Conservation (phyloP, 2,888 invertebrate genomes). For the Temnothorax rugatulus region DNA sequence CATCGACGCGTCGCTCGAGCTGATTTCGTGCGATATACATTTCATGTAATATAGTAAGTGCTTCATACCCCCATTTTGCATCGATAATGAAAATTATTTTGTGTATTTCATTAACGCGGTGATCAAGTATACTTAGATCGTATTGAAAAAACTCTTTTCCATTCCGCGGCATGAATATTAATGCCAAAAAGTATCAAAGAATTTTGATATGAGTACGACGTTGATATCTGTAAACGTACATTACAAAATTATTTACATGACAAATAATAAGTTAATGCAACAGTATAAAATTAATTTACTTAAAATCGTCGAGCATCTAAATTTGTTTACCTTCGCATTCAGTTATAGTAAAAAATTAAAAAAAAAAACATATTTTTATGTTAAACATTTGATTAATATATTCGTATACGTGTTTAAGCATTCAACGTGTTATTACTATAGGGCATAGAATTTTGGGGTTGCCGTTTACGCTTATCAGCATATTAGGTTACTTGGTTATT, state of each 20-base stretch:
- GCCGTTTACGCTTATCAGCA: constrained; percentile 53
- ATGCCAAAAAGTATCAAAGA: neutral
- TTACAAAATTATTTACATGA: neutral
- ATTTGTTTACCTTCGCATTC: neutral
- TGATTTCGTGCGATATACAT: constrained; percentile 50
- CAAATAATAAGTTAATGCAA: neutral
- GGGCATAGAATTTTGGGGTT: constrained; percentile 45
- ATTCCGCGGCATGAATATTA: neutral
- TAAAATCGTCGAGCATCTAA: neutral
- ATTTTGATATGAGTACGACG: neutral
- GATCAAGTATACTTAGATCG: neutral
- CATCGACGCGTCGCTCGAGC: constrained; percentile 20
- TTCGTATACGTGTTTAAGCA: neutral
- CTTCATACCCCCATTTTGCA: neutral
- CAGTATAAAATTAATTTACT: neutral
- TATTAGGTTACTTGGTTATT: constrained; percentile 58
- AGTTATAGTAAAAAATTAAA: neutral
- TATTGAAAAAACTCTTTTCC: constrained; percentile 1
- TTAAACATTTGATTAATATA: constrained; percentile 29
- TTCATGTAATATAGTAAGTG: constrained; percentile 49
- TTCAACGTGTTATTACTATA: constrained; percentile 25
- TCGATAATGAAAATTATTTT: neutral
- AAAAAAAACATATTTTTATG: neutral
- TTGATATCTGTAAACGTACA: neutral
- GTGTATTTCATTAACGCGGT: constrained; percentile 27